Evolutionary conservation across 2,888 invertebrate species (phyloP).

Genomic region (Hymenopus coronatus): DNA sequence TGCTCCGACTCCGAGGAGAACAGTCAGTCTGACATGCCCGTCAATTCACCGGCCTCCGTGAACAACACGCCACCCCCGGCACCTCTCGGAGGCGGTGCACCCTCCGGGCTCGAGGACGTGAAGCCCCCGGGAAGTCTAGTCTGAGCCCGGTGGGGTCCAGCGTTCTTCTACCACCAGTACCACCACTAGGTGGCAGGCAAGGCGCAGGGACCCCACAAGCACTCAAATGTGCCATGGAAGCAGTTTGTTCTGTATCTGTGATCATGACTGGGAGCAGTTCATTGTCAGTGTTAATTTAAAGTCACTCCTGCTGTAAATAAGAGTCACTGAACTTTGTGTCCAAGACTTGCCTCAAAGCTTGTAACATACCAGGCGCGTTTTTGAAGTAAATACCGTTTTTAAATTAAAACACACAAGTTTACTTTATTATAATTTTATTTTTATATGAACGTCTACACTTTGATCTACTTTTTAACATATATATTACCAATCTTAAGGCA

Average conservation of each 20-base stretch:
- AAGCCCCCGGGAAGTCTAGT: slow-evolving; percentile 70
- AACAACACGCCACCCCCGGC: slow-evolving; percentile 51
- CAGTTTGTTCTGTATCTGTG: slow-evolving; percentile 25
- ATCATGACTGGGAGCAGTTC: background rate
- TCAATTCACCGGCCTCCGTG: slow-evolving; percentile 50
- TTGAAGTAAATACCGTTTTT: too few relatives aligned
- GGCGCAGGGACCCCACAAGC: slow-evolving; percentile 23
- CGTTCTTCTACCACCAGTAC: slow-evolving; percentile 38
- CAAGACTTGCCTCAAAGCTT: slow-evolving; percentile 2
- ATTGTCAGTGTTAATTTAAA: background rate
- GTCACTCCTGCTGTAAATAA: background rate
- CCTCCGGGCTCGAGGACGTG: slow-evolving; percentile 45
- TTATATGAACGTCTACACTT: too few relatives aligned
- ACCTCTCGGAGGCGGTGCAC: slow-evolving; percentile 39
- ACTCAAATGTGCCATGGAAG: slow-evolving; percentile 31
- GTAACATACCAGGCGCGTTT: too few relatives aligned
- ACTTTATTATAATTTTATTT: too few relatives aligned
- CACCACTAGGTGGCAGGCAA: slow-evolving; percentile 27
- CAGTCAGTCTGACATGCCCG: slow-evolving; percentile 53
- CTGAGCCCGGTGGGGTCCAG: slow-evolving; percentile 76
- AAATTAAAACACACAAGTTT: too few relatives aligned
- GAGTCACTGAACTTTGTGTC: background rate
- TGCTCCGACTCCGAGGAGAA: slow-evolving; percentile 89
- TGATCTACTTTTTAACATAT: too few relatives aligned
- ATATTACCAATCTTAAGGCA: too few relatives aligned